phyloP scores from a whole-genome alignment of 2,797 vertebrate genomes.

The Malacoraja senta region DNA sequence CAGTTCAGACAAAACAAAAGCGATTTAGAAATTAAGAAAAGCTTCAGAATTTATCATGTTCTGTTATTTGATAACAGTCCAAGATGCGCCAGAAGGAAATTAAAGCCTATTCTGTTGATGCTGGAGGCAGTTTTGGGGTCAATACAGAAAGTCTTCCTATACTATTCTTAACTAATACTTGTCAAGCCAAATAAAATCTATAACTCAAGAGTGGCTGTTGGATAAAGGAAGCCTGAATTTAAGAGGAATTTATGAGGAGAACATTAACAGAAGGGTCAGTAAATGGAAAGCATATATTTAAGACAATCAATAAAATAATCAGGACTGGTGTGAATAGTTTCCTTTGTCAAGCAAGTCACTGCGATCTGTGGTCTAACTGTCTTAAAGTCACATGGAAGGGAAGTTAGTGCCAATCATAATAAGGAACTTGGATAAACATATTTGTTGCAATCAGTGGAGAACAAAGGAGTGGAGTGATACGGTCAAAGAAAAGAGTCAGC shows the following conservation, averaged over 20 bases:
- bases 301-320: too few relatives aligned
- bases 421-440: too few relatives aligned
- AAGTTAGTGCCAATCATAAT: too few relatives aligned
- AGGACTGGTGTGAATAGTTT: too few relatives aligned
- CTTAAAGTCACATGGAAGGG: too few relatives aligned
- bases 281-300: too few relatives aligned
- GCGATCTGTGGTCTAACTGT: too few relatives aligned
- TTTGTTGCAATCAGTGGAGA: too few relatives aligned
- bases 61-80: neutral
- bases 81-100: neutral
- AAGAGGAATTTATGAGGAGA: neutral
- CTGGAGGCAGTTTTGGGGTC: neutral
- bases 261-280: too few relatives aligned
- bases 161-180: neutral
- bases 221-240: neutral
- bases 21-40: neutral
- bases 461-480: too few relatives aligned
- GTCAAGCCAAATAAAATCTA: neutral
- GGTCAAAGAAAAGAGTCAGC: neutral
- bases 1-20: neutral
- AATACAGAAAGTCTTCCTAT: neutral
- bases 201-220: neutral
- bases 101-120: neutral
- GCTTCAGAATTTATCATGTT: neutral
- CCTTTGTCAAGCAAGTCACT: too few relatives aligned